These are phyloP conservation scores for Pseudorasbora parva DNA, from an alignment of 2,113 vertebrate genomes.

Conservation along the genomic window DNA sequence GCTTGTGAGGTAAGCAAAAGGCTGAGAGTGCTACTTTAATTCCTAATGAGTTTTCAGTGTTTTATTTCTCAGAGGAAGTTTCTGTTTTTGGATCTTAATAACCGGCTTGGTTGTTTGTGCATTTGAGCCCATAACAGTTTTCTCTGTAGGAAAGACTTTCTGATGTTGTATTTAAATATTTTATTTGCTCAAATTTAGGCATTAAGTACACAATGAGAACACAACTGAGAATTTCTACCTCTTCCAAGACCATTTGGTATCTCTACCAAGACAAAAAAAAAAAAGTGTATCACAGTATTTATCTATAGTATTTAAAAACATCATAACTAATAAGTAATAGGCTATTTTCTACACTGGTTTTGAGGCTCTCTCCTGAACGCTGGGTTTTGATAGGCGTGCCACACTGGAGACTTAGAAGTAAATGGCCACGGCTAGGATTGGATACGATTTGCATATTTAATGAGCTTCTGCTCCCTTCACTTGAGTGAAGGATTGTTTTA, in stretches of 20 bases:
- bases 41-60: conserved; percentile 28
- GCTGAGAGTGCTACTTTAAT: conserved; percentile 13
- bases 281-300: neutral
- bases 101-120: conserved; percentile 13
- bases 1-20: conserved; percentile 20
- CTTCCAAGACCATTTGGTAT: neutral
- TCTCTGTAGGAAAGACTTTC: conserved; percentile 13
- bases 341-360: too few relatives aligned
- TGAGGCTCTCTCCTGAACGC: too few relatives aligned
- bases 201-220: neutral
- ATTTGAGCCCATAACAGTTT: neutral
- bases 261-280: neutral
- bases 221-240: neutral
- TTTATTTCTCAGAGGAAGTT: conserved; percentile 31
- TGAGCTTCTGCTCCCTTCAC: too few relatives aligned
- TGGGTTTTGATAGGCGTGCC: too few relatives aligned
- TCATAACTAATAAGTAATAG: too few relatives aligned
- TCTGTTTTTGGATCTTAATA: conserved; percentile 29
- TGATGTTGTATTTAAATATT: conserved; percentile 33
- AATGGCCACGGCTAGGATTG: too few relatives aligned
- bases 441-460: too few relatives aligned
- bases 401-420: too few relatives aligned
- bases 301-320: too few relatives aligned
- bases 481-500: too few relatives aligned
- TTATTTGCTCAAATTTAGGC: neutral